Base-by-base conservation (phyloP, 2,113 vertebrate genomes). In the Megalops atlanticus region DNA sequence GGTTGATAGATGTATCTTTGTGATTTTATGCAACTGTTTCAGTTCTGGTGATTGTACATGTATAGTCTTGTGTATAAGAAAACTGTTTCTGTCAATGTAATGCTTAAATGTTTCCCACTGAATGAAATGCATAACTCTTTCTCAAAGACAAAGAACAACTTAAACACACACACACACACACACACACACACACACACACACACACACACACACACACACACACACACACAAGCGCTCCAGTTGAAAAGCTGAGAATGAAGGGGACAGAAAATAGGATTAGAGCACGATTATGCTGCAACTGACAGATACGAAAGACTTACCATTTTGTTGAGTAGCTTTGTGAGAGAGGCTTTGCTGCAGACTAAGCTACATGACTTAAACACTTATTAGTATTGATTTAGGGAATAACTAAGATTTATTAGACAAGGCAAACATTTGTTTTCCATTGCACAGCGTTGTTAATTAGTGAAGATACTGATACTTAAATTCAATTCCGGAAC, bases 191-290 rank as follows among this genome's bases (percentile, higher is more conserved):
- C n/a, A n/a, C n/a, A 79, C n/a, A n/a, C n/a, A n/a, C n/a, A 14
- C 45, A n/a, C n/a, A n/a, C n/a, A n/a, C n/a, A n/a, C n/a, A n/a
- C n/a, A n/a, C n/a, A n/a, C n/a, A n/a, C n/a, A n/a, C n/a, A n/a
- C n/a, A n/a, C n/a, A n/a, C n/a, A n/a, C n/a, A n/a, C n/a, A 79
- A 79, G 78, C 40, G 47, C 68, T 68, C 33, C 27, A 79, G 49
- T 74, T 10, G 24, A 33, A 74, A 39, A 41, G 47, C 31, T 36
- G 38, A 80, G 47, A 74, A 69, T 74, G 47, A 40, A 39, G 78
- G 47, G 58, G 35, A 41, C 24, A 58, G 79, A 58, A 58, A 74
- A 74, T 80, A 74, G 79, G 71, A 74, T 74, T 80, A 74, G 33
- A 49, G 18, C 71, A 39, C 14, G 68, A 71, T 79, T 71, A 79